Conservation (phyloP, 2,797 vertebrate species). For the Meda fulgida region DNA sequence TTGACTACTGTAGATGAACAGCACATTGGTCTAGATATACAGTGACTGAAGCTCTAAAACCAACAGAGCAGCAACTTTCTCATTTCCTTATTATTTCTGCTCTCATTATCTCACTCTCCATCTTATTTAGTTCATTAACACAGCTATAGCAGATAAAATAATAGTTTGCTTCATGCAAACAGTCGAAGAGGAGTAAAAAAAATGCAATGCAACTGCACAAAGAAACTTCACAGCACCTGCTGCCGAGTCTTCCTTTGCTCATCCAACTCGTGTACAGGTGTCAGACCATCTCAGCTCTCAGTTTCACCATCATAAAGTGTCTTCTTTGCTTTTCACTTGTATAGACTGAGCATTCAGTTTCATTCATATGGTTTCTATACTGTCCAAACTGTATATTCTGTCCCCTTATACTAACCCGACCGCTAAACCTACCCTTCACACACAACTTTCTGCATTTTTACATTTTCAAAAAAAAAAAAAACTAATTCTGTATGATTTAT, state of each 20-base stretch:
- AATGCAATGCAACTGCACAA: background rate
- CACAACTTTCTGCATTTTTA: too few relatives aligned
- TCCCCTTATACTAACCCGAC: too few relatives aligned
- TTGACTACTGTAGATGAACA: too few relatives aligned
- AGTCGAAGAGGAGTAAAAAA: background rate
- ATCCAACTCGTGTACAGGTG: background rate
- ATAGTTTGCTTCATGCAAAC: background rate
- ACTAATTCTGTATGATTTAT: too few relatives aligned
- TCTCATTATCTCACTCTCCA: background rate
- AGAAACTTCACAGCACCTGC: background rate
- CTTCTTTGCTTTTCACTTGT: background rate
- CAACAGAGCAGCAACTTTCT: background rate
- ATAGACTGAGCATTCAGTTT: background rate
- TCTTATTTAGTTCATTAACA: constrained; percentile 3
- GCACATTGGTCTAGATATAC: background rate
- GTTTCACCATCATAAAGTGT: background rate
- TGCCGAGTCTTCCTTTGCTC: background rate
- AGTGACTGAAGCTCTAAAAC: background rate
- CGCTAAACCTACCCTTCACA: too few relatives aligned
- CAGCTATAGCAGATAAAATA: background rate
- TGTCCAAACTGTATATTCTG: too few relatives aligned
- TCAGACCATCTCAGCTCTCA: background rate
- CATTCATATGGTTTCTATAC: too few relatives aligned
- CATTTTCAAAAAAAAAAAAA: too few relatives aligned
- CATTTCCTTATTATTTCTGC: background rate